These are phyloP conservation scores for Agrenia bidenticulata DNA, from an alignment of 2,888 invertebrate genomes.

Conservation along the genomic window DNA sequence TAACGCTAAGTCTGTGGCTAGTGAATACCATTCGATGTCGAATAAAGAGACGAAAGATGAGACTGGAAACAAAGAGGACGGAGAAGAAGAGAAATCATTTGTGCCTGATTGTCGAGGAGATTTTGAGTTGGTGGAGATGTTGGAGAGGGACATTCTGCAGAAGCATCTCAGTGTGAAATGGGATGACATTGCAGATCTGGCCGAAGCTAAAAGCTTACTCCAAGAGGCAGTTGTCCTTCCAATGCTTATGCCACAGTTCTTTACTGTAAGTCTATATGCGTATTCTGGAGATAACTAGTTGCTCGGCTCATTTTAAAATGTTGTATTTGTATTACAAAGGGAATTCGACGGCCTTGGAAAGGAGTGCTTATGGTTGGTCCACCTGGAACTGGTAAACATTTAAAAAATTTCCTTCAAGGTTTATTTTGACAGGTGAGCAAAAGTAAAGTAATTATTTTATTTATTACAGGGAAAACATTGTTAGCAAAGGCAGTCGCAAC, in stretches of 20 bases:
- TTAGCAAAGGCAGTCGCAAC: conserved; percentile 97
- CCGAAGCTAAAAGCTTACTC: conserved; percentile 83
- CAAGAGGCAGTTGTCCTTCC: conserved; percentile 98
- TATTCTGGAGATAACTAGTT: conserved; percentile 3
- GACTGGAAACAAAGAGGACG: conserved; percentile 60
- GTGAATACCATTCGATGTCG: conserved; percentile 35
- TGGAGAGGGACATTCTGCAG: conserved; percentile 94
- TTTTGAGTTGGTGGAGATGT: conserved; percentile 86
- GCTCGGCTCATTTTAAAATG: too few species aligned
- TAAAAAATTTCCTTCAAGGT: too few species aligned
- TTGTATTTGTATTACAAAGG: conserved; percentile 62
- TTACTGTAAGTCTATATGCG: conserved; percentile 68
- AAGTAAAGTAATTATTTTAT: neutral
- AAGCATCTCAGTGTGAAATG: conserved; percentile 94
- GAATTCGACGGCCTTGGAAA: conserved; percentile 94
- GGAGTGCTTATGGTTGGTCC: conserved; percentile 78
- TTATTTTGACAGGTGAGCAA: neutral
- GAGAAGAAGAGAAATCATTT: conserved; percentile 77
- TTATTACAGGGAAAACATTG: conserved; percentile 86
- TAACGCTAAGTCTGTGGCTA: conserved; percentile 8
- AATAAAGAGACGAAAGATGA: conserved; percentile 41
- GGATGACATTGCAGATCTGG: conserved; percentile 89
- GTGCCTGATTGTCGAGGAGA: conserved; percentile 76
- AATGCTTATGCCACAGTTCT: conserved; percentile 97
- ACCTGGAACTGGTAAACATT: conserved; percentile 76